Percentiles rank a stretch among this genome's conserved stretches.
phyloP scores from a whole-genome alignment of 2,113 vertebrate species.

The Platycercus adscitus region DNA sequence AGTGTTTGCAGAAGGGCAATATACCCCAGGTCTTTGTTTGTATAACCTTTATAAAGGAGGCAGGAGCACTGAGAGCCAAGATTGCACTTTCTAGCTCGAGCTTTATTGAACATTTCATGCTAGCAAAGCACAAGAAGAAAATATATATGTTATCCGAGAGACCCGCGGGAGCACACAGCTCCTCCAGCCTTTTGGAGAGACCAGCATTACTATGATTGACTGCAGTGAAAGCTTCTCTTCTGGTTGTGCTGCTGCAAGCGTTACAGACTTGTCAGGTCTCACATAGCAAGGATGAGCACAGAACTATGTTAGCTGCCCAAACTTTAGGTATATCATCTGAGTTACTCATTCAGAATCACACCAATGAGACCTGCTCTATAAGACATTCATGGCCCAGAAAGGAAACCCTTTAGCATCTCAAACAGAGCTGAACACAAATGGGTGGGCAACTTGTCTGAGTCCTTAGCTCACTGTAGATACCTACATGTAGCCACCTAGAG shows the following conservation, averaged over 20 bases:
- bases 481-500: background rate
- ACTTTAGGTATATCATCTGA: accelerated
- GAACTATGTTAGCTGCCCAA: background rate
- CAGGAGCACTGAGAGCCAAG: background rate
- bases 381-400: background rate
- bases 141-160: background rate
- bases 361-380: background rate
- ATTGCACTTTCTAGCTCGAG: background rate
- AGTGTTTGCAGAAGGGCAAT: background rate
- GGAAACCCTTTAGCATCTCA: background rate
- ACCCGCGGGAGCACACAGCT: background rate
- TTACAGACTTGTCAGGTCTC: background rate
- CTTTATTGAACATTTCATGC: background rate
- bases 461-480: background rate
- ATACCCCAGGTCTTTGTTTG: background rate
- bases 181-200: background rate
- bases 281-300: background rate
- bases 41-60: background rate
- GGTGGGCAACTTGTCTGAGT: background rate
- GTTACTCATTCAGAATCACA: background rate
- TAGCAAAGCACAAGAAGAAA: background rate
- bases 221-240: background rate
- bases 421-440: background rate
- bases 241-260: background rate
- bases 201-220: background rate